Evolutionary conservation across 2,888 invertebrate species (phyloP), one percentile per base, ranked within the genome.

Genomic region (Autographa gamma): DNA sequence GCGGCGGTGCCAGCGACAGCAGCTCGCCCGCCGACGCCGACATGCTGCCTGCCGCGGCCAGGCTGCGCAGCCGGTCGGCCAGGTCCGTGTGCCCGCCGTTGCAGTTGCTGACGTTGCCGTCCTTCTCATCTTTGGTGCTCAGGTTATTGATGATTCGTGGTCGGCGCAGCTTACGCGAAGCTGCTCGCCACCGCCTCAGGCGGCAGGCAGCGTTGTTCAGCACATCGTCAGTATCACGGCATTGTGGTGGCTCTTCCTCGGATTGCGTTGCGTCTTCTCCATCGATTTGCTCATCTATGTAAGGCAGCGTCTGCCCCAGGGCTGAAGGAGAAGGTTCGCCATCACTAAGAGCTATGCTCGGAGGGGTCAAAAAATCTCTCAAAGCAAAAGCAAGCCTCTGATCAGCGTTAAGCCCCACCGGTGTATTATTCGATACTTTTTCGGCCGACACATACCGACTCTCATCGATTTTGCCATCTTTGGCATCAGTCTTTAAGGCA

Each of bases 101-200:
- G 72, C 86, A 85, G 19, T 90, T 91, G 62, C 82, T 85, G 9
- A 79, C 74, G 63, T 86, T 86, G 18, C 89, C 85, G 3, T 91
- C 90, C 70, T 91, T 90, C 59, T 91, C 91, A 41, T 90, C 92
- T 58, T 85, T 87, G 5, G 90, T 89, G 80, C 90, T 91, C 69
- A 95, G 90, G 76, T 96, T 96, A 84, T 96, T 95, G 63, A 96
- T 96, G 54, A 91, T 96, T 81, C 92, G 89, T 77, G 89, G 96
- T 80, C 90, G 93, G 1, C 95, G 93, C 48, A 96, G 89, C 82
- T 96, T 95, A 61, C 96, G 90, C 18, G 96, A 94, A 4, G 96
- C 93, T 60, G 96, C 96, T 52, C 96, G 94, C 91, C 96, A 95
- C 61, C 95, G 88, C 76, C 95, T 92, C 84, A 96, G 88, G 67